These are phyloP conservation scores for Selene dorsalis DNA, from an alignment of 2,797 vertebrate genomes.

Conservation along the genomic window DNA sequence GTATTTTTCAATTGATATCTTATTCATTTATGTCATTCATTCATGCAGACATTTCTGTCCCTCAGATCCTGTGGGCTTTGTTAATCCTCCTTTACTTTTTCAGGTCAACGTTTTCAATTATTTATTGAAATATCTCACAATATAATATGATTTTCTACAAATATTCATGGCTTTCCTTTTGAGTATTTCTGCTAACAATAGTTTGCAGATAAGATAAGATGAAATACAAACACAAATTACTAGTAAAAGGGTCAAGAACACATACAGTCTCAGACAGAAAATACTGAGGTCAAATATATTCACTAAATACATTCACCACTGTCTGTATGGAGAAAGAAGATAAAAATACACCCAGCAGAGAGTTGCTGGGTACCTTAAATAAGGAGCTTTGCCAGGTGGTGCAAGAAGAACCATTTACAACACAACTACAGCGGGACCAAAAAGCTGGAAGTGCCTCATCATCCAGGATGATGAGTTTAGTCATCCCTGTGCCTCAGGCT, in stretches of 20 bases:
- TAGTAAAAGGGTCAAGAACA: not conserved
- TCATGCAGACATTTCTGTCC: not conserved
- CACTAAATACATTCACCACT: not conserved
- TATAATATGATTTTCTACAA: not conserved
- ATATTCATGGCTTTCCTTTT: not conserved
- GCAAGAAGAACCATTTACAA: conserved; percentile 27
- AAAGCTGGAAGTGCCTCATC: conserved; percentile 44
- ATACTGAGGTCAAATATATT: not conserved
- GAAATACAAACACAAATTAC: not conserved
- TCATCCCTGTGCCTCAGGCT: conserved; percentile 45
- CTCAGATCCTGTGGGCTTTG: not conserved
- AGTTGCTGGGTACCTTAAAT: not conserved
- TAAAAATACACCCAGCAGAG: conserved; percentile 1
- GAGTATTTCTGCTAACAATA: not conserved
- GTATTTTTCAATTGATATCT: not conserved
- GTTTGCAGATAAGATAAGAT: not conserved
- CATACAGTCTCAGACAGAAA: not conserved
- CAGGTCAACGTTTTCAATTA: not conserved
- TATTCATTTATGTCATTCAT: not conserved
- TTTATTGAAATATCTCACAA: conserved; percentile 2
- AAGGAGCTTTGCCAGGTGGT: conserved; percentile 11
- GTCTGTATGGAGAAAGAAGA: not conserved
- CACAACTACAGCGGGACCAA: conserved; percentile 11
- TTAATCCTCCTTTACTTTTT: not conserved
- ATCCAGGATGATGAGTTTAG: conserved; percentile 52